A percentile compares a stretch with the other conserved stretches of the same genome.
These are phyloP conservation scores for Chaetodon trifascialis DNA, from an alignment of 2,113 vertebrate genomes.

Conservation along the genomic window DNA sequence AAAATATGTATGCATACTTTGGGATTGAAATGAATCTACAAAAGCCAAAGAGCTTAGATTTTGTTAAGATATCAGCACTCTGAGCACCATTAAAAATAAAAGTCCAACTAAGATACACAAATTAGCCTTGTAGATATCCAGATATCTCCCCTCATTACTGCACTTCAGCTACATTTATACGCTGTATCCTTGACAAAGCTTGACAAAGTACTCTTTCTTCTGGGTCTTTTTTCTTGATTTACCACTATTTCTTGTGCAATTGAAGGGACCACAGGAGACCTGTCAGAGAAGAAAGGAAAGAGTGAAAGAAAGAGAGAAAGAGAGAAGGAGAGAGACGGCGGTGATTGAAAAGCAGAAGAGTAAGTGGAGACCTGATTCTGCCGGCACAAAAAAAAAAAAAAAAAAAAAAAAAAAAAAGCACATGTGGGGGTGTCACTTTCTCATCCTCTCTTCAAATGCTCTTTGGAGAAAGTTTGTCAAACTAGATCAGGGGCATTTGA, in stretches of 20 bases:
- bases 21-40: constrained; percentile 14
- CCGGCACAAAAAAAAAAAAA: constrained; percentile 46
- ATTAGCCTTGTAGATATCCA: constrained; percentile 28
- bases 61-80: constrained; percentile 16
- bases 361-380: constrained; percentile 72
- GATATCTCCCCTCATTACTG: constrained; percentile 54
- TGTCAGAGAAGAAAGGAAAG: constrained; percentile 66
- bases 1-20: not conserved
- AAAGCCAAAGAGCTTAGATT: not conserved
- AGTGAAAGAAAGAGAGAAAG: constrained; percentile 41
- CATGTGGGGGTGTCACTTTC: constrained; percentile 81
- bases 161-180: constrained; percentile 52
- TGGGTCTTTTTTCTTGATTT: constrained; percentile 64
- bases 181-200: constrained; percentile 67
- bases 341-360: constrained; percentile 76
- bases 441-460: constrained; percentile 82
- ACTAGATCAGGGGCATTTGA: constrained; percentile 85
- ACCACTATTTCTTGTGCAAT: constrained; percentile 76
- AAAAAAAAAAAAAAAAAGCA: constrained; percentile 40
- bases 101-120: constrained; percentile 25
- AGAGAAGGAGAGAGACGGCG: constrained; percentile 56
- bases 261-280: constrained; percentile 81
- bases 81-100: constrained; percentile 23
- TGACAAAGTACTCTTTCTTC: constrained; percentile 63
- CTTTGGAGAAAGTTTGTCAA: constrained; percentile 87